phyloP scores from a whole-genome alignment of 2,888 invertebrate genomes.

The Cantharis nigra region DNA sequence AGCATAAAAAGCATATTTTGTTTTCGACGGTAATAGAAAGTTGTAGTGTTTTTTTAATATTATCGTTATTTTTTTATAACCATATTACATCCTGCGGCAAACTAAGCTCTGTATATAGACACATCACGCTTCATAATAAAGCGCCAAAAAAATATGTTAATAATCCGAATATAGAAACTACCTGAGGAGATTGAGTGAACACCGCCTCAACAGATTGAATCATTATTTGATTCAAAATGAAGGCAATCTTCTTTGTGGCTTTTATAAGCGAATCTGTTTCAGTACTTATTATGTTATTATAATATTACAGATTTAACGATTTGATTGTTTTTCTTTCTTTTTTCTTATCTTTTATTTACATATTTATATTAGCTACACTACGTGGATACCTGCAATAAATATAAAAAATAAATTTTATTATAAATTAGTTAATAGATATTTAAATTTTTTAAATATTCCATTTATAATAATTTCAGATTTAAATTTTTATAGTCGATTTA shows the following conservation, averaged over 20 bases:
- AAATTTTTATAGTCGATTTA: neutral
- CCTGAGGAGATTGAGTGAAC: slow-evolving; percentile 42
- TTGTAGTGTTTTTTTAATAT: slow-evolving; percentile 13
- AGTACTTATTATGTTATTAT: slow-evolving; percentile 1
- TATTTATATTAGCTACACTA: neutral
- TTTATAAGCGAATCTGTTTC: slow-evolving; percentile 12
- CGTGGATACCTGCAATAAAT: neutral
- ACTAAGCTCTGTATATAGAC: slow-evolving; percentile 38
- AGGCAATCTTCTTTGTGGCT: slow-evolving; percentile 24
- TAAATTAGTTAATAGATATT: neutral
- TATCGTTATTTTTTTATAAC: slow-evolving; percentile 19
- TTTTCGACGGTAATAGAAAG: neutral
- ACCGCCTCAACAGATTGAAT: slow-evolving; percentile 31
- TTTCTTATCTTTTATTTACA: neutral
- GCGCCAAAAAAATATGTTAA: slow-evolving; percentile 48
- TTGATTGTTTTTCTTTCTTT: neutral
- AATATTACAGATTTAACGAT: neutral
- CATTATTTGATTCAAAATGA: slow-evolving; percentile 30
- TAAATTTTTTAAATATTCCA: neutral
- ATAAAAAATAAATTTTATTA: neutral
- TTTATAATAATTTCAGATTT: neutral
- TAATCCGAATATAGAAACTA: slow-evolving; percentile 44
- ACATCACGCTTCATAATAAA: slow-evolving; percentile 43
- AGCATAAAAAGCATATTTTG: neutral
- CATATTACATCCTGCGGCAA: slow-evolving; percentile 36